Percentiles rank a stretch among this genome's conserved stretches.
Evolutionary conservation across 2,888 invertebrate genomes (phyloP).

Genomic region (Anthrax anthrax): DNA sequence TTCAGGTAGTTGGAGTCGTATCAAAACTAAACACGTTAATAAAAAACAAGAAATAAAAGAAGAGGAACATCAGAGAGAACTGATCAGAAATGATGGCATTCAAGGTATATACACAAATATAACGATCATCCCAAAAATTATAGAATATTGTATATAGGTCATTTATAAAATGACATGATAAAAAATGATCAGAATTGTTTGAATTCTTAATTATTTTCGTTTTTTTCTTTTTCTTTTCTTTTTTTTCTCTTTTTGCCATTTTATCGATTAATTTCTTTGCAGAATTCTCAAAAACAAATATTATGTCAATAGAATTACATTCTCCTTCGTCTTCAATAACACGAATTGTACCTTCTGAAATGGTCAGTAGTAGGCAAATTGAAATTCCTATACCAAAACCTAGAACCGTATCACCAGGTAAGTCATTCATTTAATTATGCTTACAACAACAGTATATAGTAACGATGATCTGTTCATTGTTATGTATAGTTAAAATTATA

Average conservation of each 20-base stretch:
- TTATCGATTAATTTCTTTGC: conserved; percentile 1
- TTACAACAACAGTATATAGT: too few relatives aligned
- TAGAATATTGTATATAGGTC: too few relatives aligned
- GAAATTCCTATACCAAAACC: conserved; percentile 28
- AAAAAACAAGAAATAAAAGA: conserved; percentile 12
- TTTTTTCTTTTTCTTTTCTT: background rate
- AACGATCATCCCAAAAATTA: conserved; percentile 4
- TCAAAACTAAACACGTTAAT: conserved; percentile 34
- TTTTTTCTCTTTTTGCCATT: background rate
- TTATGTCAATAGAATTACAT: conserved; percentile 30
- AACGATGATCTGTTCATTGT: too few relatives aligned
- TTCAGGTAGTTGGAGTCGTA: conserved; percentile 43
- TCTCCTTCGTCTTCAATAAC: conserved; percentile 15
- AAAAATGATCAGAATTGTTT: too few relatives aligned
- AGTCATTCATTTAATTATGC: background rate
- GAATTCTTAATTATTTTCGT: background rate
- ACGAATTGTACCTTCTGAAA: conserved; percentile 4
- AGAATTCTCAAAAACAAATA: conserved; percentile 32
- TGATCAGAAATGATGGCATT: too few relatives aligned
- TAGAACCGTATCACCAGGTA: conserved; percentile 19
- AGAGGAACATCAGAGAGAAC: background rate
- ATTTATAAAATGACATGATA: too few relatives aligned
- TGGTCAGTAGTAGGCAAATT: background rate
- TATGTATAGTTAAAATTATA: background rate
- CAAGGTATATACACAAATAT: background rate